Evolutionary conservation across 2,888 invertebrate species (phyloP), one percentile per base, ranked within the genome.

Genomic region (Cryptus viduatorius): DNA sequence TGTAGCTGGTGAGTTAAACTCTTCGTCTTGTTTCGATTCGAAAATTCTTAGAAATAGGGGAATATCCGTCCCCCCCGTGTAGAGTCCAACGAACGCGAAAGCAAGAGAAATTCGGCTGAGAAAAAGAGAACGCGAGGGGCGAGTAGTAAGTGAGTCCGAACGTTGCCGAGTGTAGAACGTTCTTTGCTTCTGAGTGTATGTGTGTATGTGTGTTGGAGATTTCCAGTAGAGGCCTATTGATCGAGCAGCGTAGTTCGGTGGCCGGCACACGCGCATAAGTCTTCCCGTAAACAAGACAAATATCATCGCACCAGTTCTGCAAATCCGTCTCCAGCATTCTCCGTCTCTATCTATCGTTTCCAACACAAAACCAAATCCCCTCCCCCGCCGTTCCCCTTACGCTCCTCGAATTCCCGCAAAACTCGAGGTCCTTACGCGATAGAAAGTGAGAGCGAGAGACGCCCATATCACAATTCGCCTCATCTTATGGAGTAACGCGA

Each of bases 251-350:
- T 88, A 89, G 89, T 91, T 90, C 87, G 87, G 90, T 89, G 90
- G 90, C 88, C 88, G 90, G 90, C 92, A 93, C 93, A 93, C 93
- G 93, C 93, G 93, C 92, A 92, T 93, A 92, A 92, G 92, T 93
- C 93, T 92, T 91, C 89, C 89, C 92, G 91, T 92, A 93, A 93
- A 93, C 93, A 93, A 93, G 93, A 93, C 93, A 93, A 93, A 93
- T 93, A 93, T 93, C 93, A 92, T 92, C 92, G 90, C 90, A 87
- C 89, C 90, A 90, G 90, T 91, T 91, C 91, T 91, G 91, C 90
- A 92, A 92, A 93, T 92, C 88, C 88, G 88, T 89, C 87, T 86
- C 83, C 85, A 53, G 75, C 37, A 78, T 83, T 88, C 84, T 80
- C 79, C 64, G 67, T 83, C 79, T 76, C 68, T 73, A 24, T 77